Base-by-base conservation (phyloP, 2,797 vertebrate species). In the Cirrhinus mrigala region DNA sequence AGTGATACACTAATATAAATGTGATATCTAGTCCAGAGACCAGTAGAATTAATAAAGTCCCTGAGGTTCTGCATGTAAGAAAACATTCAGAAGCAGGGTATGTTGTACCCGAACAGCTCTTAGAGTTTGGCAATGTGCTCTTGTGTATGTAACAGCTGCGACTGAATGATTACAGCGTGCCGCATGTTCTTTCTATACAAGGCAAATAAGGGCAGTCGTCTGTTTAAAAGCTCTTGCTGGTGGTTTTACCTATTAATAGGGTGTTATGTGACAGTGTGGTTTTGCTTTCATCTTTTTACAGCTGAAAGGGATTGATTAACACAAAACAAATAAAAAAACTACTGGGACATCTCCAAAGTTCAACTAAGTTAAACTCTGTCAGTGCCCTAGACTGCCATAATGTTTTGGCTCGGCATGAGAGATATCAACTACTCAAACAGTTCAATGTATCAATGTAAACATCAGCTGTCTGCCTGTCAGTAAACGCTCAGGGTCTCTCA, bases 101-200 rank as follows among this genome's bases (percentile, higher is more conserved):
- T 79, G 44, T 18, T 48, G 11, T 20, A 48, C 8, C 54, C 83
- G 78, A 73, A 78, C 78, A 46, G 52, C 71, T 85, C 24, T 69
- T 48, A 11, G 71, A 79, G 50, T 75, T 62, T 85, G 66, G 46
- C 64, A 27, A 20, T 74, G 18, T 58, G 48, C 20, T 50, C 50
- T 44, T 79, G 24, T 81, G 33, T 74, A 69, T 66, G 48, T 83
- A 86, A 81, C 86, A 89, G 86, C 87, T 87, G 84, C 33, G 37
- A 77, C 70, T 78, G 29, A 82, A 66, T 76, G 68, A 74, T 69
- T 71, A 71, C 78, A 71, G 52, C 22, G n/a, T 56, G 27, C 18
- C 66, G 22, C 58, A 12, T 86, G 56, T 60, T 81, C 48, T 54
- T 58, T 82, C 52, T 84, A 60, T 76, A 69, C 52, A 69, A 84